Evolutionary conservation across 2,888 invertebrate species (phyloP).

Genomic region (Watsonalla cultraria): DNA sequence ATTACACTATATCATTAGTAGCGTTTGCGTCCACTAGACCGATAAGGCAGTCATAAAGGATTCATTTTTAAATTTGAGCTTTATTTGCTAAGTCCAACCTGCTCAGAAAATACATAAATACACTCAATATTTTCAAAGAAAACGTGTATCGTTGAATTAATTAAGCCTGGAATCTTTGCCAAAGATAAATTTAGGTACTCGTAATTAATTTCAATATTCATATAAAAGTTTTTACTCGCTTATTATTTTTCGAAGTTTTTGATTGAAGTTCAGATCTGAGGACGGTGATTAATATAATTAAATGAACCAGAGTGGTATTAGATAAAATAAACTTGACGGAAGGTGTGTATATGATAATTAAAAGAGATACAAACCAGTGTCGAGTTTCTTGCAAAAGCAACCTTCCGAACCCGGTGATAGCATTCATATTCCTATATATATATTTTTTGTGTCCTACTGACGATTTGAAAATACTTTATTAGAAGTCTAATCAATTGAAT

Average conservation of each 20-base stretch:
- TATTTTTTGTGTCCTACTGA: too few relatives aligned
- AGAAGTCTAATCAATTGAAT: too few relatives aligned
- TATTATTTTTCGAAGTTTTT: background rate
- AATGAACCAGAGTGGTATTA: too few relatives aligned
- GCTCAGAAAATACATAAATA: slow-evolving; percentile 46
- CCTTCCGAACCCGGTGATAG: too few relatives aligned
- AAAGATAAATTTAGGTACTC: slow-evolving; percentile 1
- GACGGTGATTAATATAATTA: background rate
- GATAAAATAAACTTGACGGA: too few relatives aligned
- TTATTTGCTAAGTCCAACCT: slow-evolving; percentile 16
- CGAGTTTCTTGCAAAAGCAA: too few relatives aligned
- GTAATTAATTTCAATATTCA: slow-evolving; percentile 3
- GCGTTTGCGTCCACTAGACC: background rate
- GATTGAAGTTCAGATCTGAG: background rate
- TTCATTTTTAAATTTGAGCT: background rate
- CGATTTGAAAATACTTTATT: too few relatives aligned
- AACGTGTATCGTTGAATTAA: slow-evolving; percentile 62
- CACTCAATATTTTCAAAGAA: slow-evolving; percentile 47
- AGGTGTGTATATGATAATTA: too few relatives aligned
- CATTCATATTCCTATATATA: too few relatives aligned
- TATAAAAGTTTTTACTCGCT: background rate
- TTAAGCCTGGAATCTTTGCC: slow-evolving; percentile 33
- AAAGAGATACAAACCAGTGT: too few relatives aligned
- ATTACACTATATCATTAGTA: too few relatives aligned
- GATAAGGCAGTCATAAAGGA: background rate